Evolutionary conservation across 2,888 invertebrate species (phyloP).

Genomic region (Hyalella azteca): DNA sequence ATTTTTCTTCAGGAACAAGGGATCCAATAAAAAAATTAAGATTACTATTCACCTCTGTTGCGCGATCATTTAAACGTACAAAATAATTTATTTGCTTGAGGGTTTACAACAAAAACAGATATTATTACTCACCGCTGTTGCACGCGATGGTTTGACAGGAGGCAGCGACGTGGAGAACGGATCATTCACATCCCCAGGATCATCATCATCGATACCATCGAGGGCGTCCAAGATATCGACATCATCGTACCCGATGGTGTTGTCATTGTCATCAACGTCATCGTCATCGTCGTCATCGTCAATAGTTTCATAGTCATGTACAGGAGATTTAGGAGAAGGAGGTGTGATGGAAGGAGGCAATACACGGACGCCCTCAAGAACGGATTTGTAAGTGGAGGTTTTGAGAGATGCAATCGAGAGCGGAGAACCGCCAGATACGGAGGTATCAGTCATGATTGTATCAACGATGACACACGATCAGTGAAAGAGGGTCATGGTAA

Average conservation of each 20-base stretch:
- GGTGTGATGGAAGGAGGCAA: not conserved
- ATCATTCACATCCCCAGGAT: not conserved
- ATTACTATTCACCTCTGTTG: not conserved
- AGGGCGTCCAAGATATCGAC: conserved; percentile 32
- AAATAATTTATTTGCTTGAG: not conserved
- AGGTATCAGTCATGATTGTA: not conserved
- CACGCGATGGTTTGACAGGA: conserved; percentile 3
- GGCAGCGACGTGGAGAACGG: conserved; percentile 8
- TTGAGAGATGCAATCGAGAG: not conserved
- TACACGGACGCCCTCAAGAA: not conserved
- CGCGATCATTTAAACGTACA: not conserved
- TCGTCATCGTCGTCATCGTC: conserved; percentile 31
- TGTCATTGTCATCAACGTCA: not conserved
- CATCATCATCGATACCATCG: conserved; percentile 19
- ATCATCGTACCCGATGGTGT: conserved; percentile 17
- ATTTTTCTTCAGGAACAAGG: not conserved
- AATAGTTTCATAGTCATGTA: not conserved
- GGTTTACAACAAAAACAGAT: not conserved
- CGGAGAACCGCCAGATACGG: not conserved
- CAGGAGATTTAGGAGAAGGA: not conserved
- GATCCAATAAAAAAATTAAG: not conserved
- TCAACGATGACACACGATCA: not conserved
- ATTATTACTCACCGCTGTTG: conserved; percentile 23
- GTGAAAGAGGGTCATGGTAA: not conserved
- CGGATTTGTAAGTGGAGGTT: conserved; percentile 23